Base-by-base conservation (phyloP, 2,113 vertebrate species). In the Dicentrarchus labrax region DNA sequence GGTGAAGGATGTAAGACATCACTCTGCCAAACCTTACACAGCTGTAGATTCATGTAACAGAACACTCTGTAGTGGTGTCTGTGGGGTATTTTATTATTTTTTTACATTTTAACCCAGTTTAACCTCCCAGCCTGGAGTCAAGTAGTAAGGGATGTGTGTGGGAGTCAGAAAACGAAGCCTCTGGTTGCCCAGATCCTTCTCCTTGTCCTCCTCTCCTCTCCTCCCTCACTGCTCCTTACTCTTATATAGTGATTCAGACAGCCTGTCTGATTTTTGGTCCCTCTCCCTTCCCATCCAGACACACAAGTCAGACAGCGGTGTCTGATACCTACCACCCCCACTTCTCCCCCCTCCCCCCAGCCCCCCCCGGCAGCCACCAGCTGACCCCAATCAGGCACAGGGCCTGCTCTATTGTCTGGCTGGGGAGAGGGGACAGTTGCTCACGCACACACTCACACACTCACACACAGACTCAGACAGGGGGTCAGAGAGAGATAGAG, bases 351-450 rank as follows among this genome's bases (percentile, higher is more conserved):
- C 16, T 16, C 72, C 21, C 36, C 78, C 59, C 78, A 45, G 47
- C 50, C 22, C 76, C 88, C 83, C 48, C 80, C 75, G 22, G 72
- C 89, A 89, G 83, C 91, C 92, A 93, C 91, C 91, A 94, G 92
- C 93, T 94, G 92, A 94, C 93, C 93, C 91, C 92, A 93, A 94
- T 94, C 90, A 94, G 93, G 86, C 90, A 83, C 82, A 89, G 86
- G 89, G 78, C 84, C 89, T 82, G 84, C 83, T 89, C 90, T 93
- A 92, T 93, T 94, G 93, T 94, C 88, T 93, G 87, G 84, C 75
- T 75, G 70, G 60, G 79, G 85, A 88, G 78, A 78, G 80, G 72
- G 65, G 64, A 86, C 85, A 80, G 54, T 48, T 13, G 41, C 72
- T 66, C 45, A 48, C 51, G 45, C 59, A 83, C 72, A 71, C 64